Evolutionary conservation across 2,797 vertebrate genomes (phyloP).

Genomic region (Acanthurus lineatus): DNA sequence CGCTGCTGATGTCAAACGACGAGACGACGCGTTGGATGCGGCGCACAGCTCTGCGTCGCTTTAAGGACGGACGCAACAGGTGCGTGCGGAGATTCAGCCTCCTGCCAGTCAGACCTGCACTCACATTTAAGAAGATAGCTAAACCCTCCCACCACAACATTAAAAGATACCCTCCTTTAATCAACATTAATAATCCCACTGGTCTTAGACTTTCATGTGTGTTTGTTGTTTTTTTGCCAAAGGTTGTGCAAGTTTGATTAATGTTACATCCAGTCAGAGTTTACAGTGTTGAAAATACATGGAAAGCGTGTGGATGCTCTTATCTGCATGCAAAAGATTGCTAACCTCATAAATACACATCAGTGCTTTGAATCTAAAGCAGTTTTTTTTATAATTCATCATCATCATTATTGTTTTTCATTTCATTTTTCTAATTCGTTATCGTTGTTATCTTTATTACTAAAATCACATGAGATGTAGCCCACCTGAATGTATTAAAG

Average conservation of each 20-base stretch:
- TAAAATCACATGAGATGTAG: background rate
- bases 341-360: background rate
- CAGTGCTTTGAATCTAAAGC: background rate
- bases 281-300: background rate
- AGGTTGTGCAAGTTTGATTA: background rate
- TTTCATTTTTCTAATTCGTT: too few relatives aligned
- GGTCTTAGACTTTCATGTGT: background rate
- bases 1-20: constrained; percentile 48
- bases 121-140: background rate
- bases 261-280: constrained; percentile 1
- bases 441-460: background rate
- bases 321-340: background rate
- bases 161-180: background rate
- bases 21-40: constrained; percentile 13
- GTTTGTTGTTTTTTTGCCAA: background rate
- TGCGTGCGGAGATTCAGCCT: constrained; percentile 38
- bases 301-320: background rate
- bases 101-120: constrained; percentile 3
- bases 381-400: background rate
- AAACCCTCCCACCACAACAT: background rate
- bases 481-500: constrained; percentile 4
- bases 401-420: background rate
- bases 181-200: background rate
- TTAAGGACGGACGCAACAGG: constrained; percentile 74
- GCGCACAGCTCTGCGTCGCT: constrained; percentile 17